phyloP scores from a whole-genome alignment of 35 echinoderm and acorn worm species.

The Chiridota heheva region DNA sequence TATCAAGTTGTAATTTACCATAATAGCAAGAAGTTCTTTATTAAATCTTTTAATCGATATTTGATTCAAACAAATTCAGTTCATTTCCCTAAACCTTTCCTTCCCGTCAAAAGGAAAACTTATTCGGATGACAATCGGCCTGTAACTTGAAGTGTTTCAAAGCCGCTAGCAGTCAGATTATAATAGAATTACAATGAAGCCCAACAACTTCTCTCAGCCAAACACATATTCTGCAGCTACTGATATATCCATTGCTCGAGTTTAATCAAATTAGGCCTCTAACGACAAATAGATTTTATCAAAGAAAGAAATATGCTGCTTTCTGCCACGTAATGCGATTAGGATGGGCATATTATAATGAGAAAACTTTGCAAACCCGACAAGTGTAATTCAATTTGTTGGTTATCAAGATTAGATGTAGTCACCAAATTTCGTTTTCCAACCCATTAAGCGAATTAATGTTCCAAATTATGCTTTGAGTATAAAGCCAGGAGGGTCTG shows the following conservation, averaged over 20 bases:
- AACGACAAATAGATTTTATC: conserved; percentile 62
- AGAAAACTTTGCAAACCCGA: conserved; percentile 46
- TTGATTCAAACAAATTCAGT: conserved; percentile 37
- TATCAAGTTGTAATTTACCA: conserved; percentile 16
- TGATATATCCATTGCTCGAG: neutral
- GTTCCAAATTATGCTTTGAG: conserved; percentile 23
- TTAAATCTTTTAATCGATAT: too few species aligned
- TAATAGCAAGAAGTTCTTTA: conserved; percentile 29
- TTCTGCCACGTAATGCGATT: conserved; percentile 40
- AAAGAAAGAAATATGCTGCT: conserved; percentile 41
- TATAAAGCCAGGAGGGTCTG: conserved; percentile 13
- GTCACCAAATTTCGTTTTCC: conserved; percentile 59
- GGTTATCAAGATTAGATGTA: conserved; percentile 40
- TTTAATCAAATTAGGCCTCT: conserved; percentile 45
- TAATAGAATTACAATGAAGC: conserved; percentile 44
- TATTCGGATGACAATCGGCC: neutral
- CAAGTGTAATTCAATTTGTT: conserved; percentile 56
- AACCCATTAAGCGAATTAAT: conserved; percentile 51
- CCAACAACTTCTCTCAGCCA: conserved; percentile 24
- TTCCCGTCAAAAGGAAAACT: conserved; percentile 23
- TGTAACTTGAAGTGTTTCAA: conserved; percentile 14
- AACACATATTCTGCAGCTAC: neutral
- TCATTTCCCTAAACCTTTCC: conserved; percentile 21
- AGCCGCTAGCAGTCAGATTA: neutral
- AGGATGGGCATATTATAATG: conserved; percentile 27